Evolutionary conservation across 1,140 invertebrate species (phyloP).

Genomic region (Drosophila nigrodunni): DNA sequence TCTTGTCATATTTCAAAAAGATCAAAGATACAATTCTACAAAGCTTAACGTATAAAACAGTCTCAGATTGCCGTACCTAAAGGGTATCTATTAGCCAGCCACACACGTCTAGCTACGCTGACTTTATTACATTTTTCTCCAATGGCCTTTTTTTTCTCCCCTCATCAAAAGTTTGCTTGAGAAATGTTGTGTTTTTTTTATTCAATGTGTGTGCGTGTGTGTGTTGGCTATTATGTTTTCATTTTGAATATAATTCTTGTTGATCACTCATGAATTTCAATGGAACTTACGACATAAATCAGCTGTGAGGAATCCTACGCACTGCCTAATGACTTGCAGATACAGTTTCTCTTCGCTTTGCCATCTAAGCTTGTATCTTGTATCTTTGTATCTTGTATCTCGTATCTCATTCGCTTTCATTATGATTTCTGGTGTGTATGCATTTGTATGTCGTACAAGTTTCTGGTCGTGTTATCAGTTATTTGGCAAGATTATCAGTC

Average conservation of each 20-base stretch:
- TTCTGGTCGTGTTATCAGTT: neutral
- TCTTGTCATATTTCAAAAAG: too few relatives aligned
- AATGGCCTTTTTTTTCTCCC: constrained; percentile 1
- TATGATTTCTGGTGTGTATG: neutral
- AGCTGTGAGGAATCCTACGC: constrained; percentile 46
- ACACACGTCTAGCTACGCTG: neutral
- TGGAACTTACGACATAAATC: constrained; percentile 54
- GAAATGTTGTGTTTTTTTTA: constrained; percentile 15
- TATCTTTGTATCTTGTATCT: neutral
- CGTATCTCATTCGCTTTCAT: neutral
- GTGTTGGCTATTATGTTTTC: constrained; percentile 48
- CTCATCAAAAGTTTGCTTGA: constrained; percentile 31
- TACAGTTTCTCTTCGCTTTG: constrained; percentile 10
- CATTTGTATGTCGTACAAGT: neutral
- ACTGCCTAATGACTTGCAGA: constrained; percentile 47
- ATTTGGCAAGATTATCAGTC: constrained; percentile 29
- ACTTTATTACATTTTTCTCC: constrained; percentile 16
- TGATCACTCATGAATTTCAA: constrained; percentile 54
- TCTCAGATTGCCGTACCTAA: neutral
- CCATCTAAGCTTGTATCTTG: too few relatives aligned
- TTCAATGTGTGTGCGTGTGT: neutral
- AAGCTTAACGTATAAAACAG: too few relatives aligned
- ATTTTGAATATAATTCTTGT: constrained; percentile 51
- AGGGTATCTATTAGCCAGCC: constrained; percentile 12
- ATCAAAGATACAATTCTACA: too few relatives aligned